phyloP scores from a whole-genome alignment of 2,113 vertebrate species.

The Cinclus mexicanus region DNA sequence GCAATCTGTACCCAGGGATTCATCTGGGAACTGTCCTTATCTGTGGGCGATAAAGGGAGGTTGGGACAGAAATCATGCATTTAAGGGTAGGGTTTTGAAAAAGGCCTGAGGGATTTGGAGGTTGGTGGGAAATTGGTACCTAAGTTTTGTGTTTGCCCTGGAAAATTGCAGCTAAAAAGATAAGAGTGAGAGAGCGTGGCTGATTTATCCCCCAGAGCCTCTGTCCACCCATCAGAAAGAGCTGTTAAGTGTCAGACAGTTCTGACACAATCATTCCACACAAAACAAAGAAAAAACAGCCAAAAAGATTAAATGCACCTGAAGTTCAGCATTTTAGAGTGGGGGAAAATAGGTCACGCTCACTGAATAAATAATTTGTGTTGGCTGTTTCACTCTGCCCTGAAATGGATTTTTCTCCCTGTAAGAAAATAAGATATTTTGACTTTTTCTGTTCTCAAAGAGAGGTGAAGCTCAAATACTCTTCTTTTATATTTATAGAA shows the following conservation, averaged over 20 bases:
- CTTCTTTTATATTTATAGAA: background rate
- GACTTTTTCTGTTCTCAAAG: background rate
- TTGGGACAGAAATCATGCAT: slow-evolving; percentile 7
- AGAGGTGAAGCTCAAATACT: background rate
- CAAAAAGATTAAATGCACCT: background rate
- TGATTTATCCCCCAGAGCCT: background rate
- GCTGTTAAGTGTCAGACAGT: background rate
- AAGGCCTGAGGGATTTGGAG: background rate
- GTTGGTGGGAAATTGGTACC: slow-evolving; percentile 27
- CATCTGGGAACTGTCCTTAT: slow-evolving; percentile 25
- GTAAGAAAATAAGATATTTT: background rate
- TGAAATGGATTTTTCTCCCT: background rate
- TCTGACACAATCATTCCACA: background rate
- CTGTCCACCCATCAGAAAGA: background rate
- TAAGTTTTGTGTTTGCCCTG: background rate
- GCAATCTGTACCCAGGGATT: background rate
- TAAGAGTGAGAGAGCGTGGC: background rate
- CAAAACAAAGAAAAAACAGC: background rate
- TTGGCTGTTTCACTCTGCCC: background rate
- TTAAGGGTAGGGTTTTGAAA: slow-evolving; percentile 3
- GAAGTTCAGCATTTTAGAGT: background rate
- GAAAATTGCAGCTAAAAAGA: background rate
- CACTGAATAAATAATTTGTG: background rate
- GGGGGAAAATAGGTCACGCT: fast-evolving
- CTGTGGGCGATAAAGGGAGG: background rate